Base-by-base conservation (phyloP, 2,113 vertebrate species). In the Myiagra hebetior region DNA sequence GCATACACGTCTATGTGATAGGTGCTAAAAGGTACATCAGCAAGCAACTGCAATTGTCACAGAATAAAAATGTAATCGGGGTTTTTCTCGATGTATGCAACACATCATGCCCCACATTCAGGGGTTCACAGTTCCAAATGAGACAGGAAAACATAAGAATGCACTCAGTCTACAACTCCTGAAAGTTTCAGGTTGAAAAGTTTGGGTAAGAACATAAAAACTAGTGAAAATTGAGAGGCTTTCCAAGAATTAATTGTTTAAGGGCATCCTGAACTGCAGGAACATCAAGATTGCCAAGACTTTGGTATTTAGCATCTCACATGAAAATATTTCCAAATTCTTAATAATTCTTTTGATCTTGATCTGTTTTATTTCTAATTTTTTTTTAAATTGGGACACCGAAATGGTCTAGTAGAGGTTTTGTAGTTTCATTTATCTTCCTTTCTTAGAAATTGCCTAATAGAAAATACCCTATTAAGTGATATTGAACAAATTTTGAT, bases 91-190 rank as follows among this genome's bases (percentile, higher is more conserved):
- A 10, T 33, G 11, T 56, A 13, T 63, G 30, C 22, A 78, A 8
- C 27, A 17, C 2, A 6, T 76, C 6, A 10, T 12, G 27, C 20
- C 35, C 20, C 7, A 15, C 1, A 0, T 55, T 77, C 35, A 28
- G 49, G 56, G 3, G 1, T 74, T 65, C 73, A 31, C 1, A 0
- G 75, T 86, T 84, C 33, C 28, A 26, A 52, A 50, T 69, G 13
- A 74, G 42, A 62, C 24, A 46, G 46, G n/a, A 41, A 49, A 53
- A 69, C 1, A 0, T 72, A n/a, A 79, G 11, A 68, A 52, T 1
- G 1, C 1, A 0, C 19, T 86, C 35, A 27, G 33, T 46, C 33
- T 67, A 13, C 22, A 67, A 13, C 11, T 89, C 11, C 39, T 50
- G 10, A 37, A 74, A 35, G 20, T 6, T 49, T 15, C 24, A 67